Conservation (phyloP, 2,113 vertebrate species). For the Peromyscus californicus region DNA sequence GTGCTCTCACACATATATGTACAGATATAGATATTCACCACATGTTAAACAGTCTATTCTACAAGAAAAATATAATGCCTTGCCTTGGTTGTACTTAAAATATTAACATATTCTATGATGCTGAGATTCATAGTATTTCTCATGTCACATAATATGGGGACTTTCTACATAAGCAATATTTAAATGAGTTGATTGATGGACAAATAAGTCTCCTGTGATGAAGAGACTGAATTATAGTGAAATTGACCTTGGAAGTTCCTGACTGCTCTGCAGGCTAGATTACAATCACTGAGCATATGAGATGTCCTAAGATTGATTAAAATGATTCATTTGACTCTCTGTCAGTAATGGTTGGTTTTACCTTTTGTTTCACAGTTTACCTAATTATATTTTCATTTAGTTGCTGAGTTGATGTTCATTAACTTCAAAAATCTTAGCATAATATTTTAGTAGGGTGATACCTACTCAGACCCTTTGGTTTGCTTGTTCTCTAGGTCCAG, state of each 20-base stretch:
- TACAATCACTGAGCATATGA: not conserved
- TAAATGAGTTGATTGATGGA: not conserved
- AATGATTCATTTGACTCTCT: not conserved
- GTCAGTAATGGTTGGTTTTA: not conserved
- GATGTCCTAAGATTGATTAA: not conserved
- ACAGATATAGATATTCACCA: accelerated
- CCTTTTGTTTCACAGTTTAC: not conserved
- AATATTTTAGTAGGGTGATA: not conserved
- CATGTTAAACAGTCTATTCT: not conserved
- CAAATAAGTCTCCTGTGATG: not conserved
- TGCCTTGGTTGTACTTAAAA: not conserved
- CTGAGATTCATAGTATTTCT: not conserved
- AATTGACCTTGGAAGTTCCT: not conserved
- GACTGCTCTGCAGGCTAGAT: not conserved
- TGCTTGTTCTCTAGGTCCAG: not conserved
- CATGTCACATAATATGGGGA: not conserved
- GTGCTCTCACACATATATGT: not conserved
- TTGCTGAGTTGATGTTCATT: not conserved
- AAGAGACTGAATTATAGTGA: not conserved
- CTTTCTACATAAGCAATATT: not conserved
- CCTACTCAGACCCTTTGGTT: not conserved
- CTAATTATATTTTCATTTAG: not conserved
- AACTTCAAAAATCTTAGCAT: not conserved
- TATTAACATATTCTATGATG: not conserved
- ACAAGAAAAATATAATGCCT: not conserved